phyloP scores from a whole-genome alignment of 1,140 invertebrate genomes.

The Patella vulgata region DNA sequence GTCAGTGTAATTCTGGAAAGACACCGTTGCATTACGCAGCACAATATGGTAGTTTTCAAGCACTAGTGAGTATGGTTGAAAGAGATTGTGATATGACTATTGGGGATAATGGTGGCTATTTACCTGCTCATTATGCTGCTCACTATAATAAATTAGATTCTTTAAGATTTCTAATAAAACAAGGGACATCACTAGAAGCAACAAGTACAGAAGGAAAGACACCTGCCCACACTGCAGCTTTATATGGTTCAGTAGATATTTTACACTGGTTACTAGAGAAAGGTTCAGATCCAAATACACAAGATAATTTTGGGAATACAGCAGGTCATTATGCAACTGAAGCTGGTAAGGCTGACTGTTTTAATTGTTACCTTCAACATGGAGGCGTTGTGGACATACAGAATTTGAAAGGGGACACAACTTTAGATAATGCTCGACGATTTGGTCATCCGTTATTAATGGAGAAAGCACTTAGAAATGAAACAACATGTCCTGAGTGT shows the following conservation, averaged over 20 bases:
- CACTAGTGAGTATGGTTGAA: constrained; percentile 57
- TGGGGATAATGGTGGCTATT: constrained; percentile 55
- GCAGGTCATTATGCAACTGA: constrained; percentile 59
- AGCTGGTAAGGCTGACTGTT: constrained; percentile 50
- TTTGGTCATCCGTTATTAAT: constrained; percentile 59
- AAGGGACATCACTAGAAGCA: constrained; percentile 55
- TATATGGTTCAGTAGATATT: constrained; percentile 53
- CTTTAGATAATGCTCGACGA: constrained; percentile 54
- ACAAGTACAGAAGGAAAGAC: constrained; percentile 57
- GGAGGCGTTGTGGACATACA: constrained; percentile 47
- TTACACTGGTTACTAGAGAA: constrained; percentile 64
- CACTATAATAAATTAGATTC: constrained; percentile 57
- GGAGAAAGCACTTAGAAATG: constrained; percentile 57
- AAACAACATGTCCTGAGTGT: constrained; percentile 45
- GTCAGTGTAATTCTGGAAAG: constrained; percentile 48
- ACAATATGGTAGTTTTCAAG: constrained; percentile 59
- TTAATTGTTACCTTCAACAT: constrained; percentile 63
- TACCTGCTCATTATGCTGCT: constrained; percentile 60
- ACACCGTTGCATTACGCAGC: constrained; percentile 60
- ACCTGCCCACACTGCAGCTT: constrained; percentile 59
- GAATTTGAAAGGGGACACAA: constrained; percentile 55
- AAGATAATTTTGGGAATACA: constrained; percentile 61
- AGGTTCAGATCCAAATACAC: constrained; percentile 55
- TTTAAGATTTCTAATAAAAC: constrained; percentile 59
- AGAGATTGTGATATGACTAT: constrained; percentile 61